phyloP scores from a whole-genome alignment of 2,888 invertebrate genomes.

The Idaea biselata region DNA sequence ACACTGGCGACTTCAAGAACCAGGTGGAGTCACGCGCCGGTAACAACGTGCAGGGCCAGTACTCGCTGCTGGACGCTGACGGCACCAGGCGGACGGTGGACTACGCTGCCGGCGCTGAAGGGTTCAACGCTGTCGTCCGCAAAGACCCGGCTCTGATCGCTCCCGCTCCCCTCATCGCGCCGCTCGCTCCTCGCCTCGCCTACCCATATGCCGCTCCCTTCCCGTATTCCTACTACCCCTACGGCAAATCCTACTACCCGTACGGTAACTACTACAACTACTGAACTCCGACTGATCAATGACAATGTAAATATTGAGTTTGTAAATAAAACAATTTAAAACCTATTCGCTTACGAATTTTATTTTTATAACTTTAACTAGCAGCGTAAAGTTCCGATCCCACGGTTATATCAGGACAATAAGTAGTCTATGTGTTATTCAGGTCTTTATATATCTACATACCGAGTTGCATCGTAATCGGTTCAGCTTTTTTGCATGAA shows the following conservation, averaged over 20 bases:
- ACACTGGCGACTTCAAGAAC: conserved; percentile 75
- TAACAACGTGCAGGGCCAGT: conserved; percentile 43
- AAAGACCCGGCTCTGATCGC: conserved; percentile 59
- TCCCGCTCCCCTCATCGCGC: conserved; percentile 31
- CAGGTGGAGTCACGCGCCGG: conserved; percentile 56
- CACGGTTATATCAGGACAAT: no score
- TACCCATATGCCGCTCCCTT: conserved; percentile 25
- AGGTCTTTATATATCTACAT: no score
- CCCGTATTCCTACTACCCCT: conserved; percentile 14
- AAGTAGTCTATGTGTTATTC: no score
- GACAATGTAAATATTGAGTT: conserved; percentile 15
- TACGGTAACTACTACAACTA: conserved; percentile 31
- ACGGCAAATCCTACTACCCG: conserved; percentile 16
- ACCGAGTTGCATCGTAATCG: no score
- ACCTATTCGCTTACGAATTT: not conserved
- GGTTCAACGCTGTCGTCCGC: conserved; percentile 78
- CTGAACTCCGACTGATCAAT: conserved; percentile 21
- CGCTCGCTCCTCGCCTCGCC: conserved; percentile 23
- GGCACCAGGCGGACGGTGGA: conserved; percentile 76
- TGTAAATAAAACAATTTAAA: conserved; percentile 20
- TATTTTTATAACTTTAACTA: not conserved
- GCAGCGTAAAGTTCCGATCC: no score
- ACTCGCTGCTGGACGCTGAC: conserved; percentile 71
- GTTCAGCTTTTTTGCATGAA: no score
- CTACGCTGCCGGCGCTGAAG: conserved; percentile 74